Evolutionary conservation across 2,797 vertebrate species (phyloP), one percentile per base, ranked within the genome.

Genomic region (Novumbra hubbsi): DNA sequence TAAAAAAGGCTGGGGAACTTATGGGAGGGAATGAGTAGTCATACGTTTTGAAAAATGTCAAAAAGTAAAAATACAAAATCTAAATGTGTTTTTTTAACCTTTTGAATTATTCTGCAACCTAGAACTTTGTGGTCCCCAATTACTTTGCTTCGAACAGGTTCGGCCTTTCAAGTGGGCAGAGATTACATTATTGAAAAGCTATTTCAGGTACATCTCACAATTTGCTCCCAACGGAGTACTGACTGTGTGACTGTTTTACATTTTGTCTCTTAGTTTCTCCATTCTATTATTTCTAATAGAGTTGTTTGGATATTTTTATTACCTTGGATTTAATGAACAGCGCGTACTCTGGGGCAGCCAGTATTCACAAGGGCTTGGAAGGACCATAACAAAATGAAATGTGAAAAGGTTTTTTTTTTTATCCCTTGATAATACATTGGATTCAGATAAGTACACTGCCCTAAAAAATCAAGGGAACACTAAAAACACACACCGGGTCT

Each of bases 201-300:
- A 19, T 41, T 28, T 63, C 24, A 34, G 65, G 16, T 30, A 64
- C 27, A 48, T 9, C 67, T 4, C 27, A 27, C 17, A 48, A 50
- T 48, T 45, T 16, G 16, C 24, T 45, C 45, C 68, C 48, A 63
- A 50, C 24, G 63, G 32, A 49, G n/a, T 71, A 45, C n/a, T 60
- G 57, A 15, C 24, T 48, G 9, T 9, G 21, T 15, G n/a, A 27
- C 70, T 64, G 21, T 65, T 16, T 32, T 52, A 28, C 49, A 21
- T 28, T 48, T 68, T 28, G 65, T 70, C 52, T 49, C 73, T 12
- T 11, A 9, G 57, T 16, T 21, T 27, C 32, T 70, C 1, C 63
- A 7, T 73, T 78, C 24, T 70, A 86, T 84, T 80, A 76, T 48
- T 24, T 65, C 63, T 78, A 28, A 60, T 72, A 19, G 81, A 84